Base-by-base conservation (phyloP, 2,888 invertebrate genomes). In the Toxonevra muliebris region DNA sequence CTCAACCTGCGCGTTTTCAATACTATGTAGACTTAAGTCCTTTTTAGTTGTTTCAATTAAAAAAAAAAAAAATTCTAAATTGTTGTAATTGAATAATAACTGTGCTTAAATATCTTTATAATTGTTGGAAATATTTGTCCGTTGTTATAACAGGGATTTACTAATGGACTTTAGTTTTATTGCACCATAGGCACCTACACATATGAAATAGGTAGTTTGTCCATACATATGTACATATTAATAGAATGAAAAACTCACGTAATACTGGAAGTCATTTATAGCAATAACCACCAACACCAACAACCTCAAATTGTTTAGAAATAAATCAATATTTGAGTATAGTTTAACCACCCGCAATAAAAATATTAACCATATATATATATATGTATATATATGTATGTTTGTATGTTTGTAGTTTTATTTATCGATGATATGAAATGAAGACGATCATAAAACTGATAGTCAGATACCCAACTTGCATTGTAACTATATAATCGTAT, bases 31-130 rank as follows among this genome's bases (percentile, higher is more conserved):
- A n/a, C 4, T 48, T 48, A 30, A 30, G 3, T 30, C 30, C 30
- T 17, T 12, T 54, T 19, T 19, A 57, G 40, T 57, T 40, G 57
- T 40, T 57, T 20, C 57, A 57, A 20, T 57, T 57, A 20, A 15
- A 5, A 30, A 54, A 54, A 43, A 11, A 43, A 48, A 75, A 78
- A 69, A 70, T n/a, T 11, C 5, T n/a, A 13, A 19, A 30, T 53
- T 15, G 17, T 20, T 41, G 30, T 78, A 79, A 80, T 80, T 79
- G 78, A 74, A 75, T 76, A 76, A 75, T 79, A 79, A 79, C 78
- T 77, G 79, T 80, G 75, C 79, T 79, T 77, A 79, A 80, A 80
- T 79, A 79, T 76, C 71, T 78, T 79, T 79, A 78, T 79, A 80
- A 79, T 79, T 80, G 78, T 73, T 77, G 77, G 60, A 54, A 62